These are phyloP conservation scores for Nebria salina DNA, from an alignment of 2,888 invertebrate genomes.

Conservation along the genomic window DNA sequence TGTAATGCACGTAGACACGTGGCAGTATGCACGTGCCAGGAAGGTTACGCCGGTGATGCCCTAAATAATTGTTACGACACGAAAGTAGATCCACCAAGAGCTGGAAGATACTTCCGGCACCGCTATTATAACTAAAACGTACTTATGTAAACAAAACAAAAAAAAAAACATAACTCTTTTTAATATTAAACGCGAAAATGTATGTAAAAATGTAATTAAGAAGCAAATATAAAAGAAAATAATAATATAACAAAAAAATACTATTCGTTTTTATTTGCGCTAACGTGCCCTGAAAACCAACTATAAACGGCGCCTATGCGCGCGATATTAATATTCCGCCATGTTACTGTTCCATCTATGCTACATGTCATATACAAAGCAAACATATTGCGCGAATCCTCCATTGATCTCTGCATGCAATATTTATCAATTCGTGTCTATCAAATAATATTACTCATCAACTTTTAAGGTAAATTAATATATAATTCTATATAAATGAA, in stretches of 20 bases:
- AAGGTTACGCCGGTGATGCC: conserved; percentile 72
- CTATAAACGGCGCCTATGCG: background rate
- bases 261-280: background rate
- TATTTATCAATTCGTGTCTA: background rate
- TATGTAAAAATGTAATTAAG: background rate
- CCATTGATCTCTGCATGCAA: background rate
- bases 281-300: background rate
- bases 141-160: background rate
- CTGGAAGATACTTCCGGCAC: conserved; percentile 30
- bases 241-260: background rate
- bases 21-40: conserved; percentile 84
- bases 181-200: background rate
- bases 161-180: background rate
- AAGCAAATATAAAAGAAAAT: background rate
- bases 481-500: background rate
- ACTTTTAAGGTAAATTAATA: background rate
- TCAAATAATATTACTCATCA: background rate
- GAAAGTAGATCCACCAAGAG: conserved; percentile 32
- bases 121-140: conserved; percentile 20
- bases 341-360: background rate
- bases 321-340: background rate
- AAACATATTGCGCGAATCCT: background rate
- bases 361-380: background rate
- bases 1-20: conserved; percentile 81
- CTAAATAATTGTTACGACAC: conserved; percentile 63